Evolutionary conservation across 2,888 invertebrate genomes (phyloP).

Genomic region (Megaustenia siamemsis): DNA sequence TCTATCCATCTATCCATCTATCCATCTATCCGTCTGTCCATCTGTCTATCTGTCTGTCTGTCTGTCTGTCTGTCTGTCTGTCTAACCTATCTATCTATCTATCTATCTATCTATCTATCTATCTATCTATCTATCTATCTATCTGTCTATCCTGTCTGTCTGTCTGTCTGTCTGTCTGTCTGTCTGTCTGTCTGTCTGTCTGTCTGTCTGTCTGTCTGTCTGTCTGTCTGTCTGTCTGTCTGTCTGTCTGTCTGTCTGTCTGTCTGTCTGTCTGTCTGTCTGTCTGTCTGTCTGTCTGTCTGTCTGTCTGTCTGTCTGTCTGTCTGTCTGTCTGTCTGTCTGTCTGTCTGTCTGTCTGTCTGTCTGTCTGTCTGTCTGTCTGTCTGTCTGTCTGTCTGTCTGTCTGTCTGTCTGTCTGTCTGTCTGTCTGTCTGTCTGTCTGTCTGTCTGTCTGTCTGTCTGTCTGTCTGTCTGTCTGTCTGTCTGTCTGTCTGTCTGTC

Average conservation of each 20-base stretch:
- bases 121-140: too few relatives aligned
- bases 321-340: constrained; percentile 12
- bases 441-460: background rate
- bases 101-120: constrained; percentile 15
- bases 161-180: constrained; percentile 17
- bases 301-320: constrained; percentile 12
- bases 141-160: too few relatives aligned
- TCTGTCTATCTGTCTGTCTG: too few relatives aligned
- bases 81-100: background rate
- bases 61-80: too few relatives aligned
- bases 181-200: constrained; percentile 12
- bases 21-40: too few relatives aligned
- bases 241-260: constrained; percentile 6
- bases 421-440: background rate
- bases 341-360: constrained; percentile 17
- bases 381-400: constrained; percentile 19
- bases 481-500: background rate
- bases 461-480: background rate
- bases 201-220: background rate
- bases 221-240: background rate
- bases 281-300: constrained; percentile 9
- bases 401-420: background rate
- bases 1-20: too few relatives aligned
- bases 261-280: constrained; percentile 6
- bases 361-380: constrained; percentile 16